phyloP scores from a whole-genome alignment of 2,797 vertebrate species.

The Rhabdomys pumilio region DNA sequence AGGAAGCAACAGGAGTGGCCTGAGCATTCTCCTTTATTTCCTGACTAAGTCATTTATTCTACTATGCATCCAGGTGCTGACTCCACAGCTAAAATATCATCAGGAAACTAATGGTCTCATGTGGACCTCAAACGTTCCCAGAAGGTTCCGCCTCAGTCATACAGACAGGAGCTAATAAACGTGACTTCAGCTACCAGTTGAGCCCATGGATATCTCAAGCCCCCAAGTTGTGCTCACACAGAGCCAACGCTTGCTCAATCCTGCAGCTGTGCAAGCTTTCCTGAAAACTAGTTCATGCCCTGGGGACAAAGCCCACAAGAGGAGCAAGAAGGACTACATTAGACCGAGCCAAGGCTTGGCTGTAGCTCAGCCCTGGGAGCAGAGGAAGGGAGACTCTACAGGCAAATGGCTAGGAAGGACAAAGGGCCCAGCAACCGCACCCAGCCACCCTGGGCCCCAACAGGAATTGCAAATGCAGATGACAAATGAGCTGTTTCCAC shows the following conservation, averaged over 20 bases:
- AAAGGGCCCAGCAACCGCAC: neutral
- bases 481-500: neutral
- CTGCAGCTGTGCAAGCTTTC: neutral
- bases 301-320: slow-evolving; percentile 6
- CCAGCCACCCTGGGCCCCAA: neutral
- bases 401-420: neutral
- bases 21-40: neutral
- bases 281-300: slow-evolving; percentile 36
- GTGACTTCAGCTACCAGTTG: neutral
- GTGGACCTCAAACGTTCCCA: neutral
- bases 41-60: neutral
- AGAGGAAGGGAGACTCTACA: neutral
- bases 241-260: slow-evolving; percentile 14
- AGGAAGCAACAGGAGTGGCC: neutral
- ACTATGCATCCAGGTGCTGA: too few relatives aligned
- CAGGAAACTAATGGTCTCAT: neutral
- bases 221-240: neutral
- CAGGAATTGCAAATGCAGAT: neutral
- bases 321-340: neutral
- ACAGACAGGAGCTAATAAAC: neutral
- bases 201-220: neutral
- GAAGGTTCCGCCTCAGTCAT: neutral
- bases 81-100: neutral
- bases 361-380: neutral
- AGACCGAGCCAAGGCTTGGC: neutral